Conservation (phyloP, 1,140 invertebrate species). For the Drosophila bocki region DNA sequence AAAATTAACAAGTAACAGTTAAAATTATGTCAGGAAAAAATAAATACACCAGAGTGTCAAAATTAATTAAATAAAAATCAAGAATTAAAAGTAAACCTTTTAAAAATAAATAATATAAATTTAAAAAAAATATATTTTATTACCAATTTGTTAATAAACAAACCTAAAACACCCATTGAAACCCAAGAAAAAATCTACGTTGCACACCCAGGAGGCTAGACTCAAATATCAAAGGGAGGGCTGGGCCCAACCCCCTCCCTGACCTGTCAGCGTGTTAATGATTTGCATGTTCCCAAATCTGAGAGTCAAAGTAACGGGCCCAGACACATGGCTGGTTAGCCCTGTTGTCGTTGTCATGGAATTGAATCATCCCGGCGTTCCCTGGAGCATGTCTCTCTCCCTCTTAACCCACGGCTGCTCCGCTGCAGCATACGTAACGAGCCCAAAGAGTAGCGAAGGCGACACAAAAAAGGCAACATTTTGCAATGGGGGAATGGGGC, state of each 20-base stretch:
- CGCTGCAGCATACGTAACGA: slow-evolving; percentile 35
- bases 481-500: slow-evolving; percentile 25
- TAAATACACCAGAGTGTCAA: neutral
- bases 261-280: slow-evolving; percentile 29
- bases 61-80: neutral
- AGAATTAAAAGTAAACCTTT: neutral
- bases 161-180: neutral
- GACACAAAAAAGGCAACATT: slow-evolving; percentile 16
- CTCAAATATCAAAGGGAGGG: slow-evolving; percentile 36
- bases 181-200: neutral
- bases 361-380: slow-evolving; percentile 48
- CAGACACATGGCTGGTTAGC: slow-evolving; percentile 30
- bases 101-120: neutral
- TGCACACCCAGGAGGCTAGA: neutral
- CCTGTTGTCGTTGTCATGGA: slow-evolving; percentile 33
- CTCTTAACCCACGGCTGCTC: slow-evolving; percentile 1
- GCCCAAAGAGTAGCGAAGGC: slow-evolving; percentile 5
- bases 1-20: neutral
- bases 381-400: slow-evolving; percentile 35
- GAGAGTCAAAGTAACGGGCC: slow-evolving; percentile 11
- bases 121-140: fast-evolving
- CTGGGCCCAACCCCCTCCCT: slow-evolving; percentile 3
- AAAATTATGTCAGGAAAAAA: neutral
- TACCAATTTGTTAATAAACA: neutral
- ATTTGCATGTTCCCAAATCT: slow-evolving; percentile 50